These are phyloP conservation scores for Chrysolina haemoptera DNA, from an alignment of 2,888 invertebrate genomes.

Conservation along the genomic window DNA sequence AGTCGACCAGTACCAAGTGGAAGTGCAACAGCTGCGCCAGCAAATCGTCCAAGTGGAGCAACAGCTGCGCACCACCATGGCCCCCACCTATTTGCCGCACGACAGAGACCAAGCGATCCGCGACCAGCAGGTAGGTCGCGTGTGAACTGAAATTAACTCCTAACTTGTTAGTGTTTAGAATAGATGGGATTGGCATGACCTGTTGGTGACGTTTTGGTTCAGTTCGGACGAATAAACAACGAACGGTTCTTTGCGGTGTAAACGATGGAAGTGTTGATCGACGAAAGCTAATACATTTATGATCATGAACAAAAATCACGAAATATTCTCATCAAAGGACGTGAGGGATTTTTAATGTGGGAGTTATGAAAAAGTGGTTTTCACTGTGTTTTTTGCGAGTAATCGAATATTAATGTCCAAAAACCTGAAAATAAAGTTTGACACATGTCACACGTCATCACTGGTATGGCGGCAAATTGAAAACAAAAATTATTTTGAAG, in stretches of 20 bases:
- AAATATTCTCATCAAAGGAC: background rate
- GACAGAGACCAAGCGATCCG: slow-evolving; percentile 86
- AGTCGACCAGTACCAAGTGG: slow-evolving; percentile 90
- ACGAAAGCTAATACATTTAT: too few species aligned
- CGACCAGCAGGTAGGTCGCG: slow-evolving; percentile 88
- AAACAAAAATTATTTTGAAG: too few species aligned
- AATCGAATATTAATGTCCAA: too few species aligned
- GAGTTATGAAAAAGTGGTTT: background rate
- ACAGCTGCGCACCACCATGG: slow-evolving; percentile 85
- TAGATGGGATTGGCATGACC: slow-evolving; percentile 61
- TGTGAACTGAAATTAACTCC: slow-evolving; percentile 46
- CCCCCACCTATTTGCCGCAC: slow-evolving; percentile 86
- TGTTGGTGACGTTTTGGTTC: slow-evolving; percentile 49
- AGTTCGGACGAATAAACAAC: too few species aligned
- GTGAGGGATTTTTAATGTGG: background rate
- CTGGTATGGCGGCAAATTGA: too few species aligned
- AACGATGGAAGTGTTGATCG: background rate
- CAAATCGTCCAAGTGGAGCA: slow-evolving; percentile 91
- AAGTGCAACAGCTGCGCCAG: slow-evolving; percentile 87
- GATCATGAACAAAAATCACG: background rate
- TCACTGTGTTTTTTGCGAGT: too few species aligned
- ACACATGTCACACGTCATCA: too few species aligned
- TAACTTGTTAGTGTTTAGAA: slow-evolving; percentile 48
- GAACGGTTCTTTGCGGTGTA: too few species aligned
- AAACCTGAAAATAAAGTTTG: too few species aligned